A percentile compares a stretch with the other conserved stretches of the same genome.
Conservation (phyloP, 2,113 vertebrate genomes). For the Puffinus mauretanicus region DNA sequence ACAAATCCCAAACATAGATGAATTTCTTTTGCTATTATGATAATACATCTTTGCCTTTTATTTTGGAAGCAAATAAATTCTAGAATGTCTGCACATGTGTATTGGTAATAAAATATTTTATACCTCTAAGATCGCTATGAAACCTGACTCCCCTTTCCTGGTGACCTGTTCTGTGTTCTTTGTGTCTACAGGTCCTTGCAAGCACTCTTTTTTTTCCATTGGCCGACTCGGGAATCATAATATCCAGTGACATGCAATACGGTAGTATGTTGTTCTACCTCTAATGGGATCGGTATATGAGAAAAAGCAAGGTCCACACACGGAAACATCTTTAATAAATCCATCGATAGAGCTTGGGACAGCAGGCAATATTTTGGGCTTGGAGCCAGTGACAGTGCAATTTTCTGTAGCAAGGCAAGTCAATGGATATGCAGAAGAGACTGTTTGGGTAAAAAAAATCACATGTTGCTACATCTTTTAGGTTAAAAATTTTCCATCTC, state of each 20-base stretch:
- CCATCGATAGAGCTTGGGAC: not conserved
- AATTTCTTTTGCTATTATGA: not conserved
- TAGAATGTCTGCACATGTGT: not conserved
- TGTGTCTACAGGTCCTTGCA: not conserved
- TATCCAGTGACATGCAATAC: not conserved
- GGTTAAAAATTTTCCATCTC: not conserved
- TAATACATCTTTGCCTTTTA: not conserved
- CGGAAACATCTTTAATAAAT: not conserved
- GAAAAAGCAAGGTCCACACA: not conserved
- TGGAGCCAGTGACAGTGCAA: not conserved
- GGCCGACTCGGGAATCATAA: not conserved
- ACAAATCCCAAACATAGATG: not conserved
- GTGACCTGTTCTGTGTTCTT: not conserved
- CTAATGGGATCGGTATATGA: not conserved
- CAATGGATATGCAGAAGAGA: not conserved
- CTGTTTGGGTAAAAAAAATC: not conserved
- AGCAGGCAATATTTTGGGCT: not conserved
- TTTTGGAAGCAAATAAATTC: not conserved
- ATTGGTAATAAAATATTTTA: not conserved
- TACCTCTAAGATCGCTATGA: not conserved
- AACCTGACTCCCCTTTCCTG: not conserved
- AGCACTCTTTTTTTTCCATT: not conserved
- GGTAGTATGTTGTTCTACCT: not conserved
- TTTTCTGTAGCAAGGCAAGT: not conserved
- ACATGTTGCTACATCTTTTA: not conserved